Base-by-base conservation (phyloP, 2,888 invertebrate species). In the Neoaliturus tenellus region DNA sequence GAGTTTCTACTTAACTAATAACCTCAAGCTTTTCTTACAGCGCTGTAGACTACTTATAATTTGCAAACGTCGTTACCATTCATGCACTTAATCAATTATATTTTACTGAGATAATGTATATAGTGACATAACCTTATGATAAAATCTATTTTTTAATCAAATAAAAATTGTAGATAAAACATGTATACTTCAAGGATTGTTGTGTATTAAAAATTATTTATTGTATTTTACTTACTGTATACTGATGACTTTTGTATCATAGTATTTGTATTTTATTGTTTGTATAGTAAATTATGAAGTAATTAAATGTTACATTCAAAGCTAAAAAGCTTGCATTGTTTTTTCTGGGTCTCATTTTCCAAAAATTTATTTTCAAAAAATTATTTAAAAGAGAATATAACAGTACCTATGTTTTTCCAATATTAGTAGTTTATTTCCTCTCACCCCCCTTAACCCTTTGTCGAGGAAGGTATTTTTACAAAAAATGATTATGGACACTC, bases 101-200 rank as follows among this genome's bases (percentile, higher is more conserved):
- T 75, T 75, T 75, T 75, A 75, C 67, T 71, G 62, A 28, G 31
- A 71, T 39, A 71, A 39, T 71, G 71, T 71, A 71, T 0, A 41
- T 75, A 75, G 28, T 75, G 20, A 39, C 17, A 35, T 78, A 55
- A 25, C 51, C 23, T 33, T 55, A 55, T 25, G 17, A 44, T 55
- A 78, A 55, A 73, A 55, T 78, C 28, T 78, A 78, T 78, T 78
- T 78, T 78, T 78, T 23, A 78, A 78, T 78, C 55, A 55, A 51
- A 78, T 28, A 33, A 78, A 75, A 71, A 51, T n/a, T 78, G 78
- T 78, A 78, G 78, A 55, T 78, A 78, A 55, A 44, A 51, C 28
- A 20, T 78, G 78, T 78, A 33, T 55, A 78, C 35, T 35, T 33
- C 1, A 78, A 20, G 78, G 78, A 78, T 55, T 78, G 78, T 78